Evolutionary conservation across 2,113 vertebrate genomes (phyloP).

Genomic region (Epinephelus fuscoguttatus): DNA sequence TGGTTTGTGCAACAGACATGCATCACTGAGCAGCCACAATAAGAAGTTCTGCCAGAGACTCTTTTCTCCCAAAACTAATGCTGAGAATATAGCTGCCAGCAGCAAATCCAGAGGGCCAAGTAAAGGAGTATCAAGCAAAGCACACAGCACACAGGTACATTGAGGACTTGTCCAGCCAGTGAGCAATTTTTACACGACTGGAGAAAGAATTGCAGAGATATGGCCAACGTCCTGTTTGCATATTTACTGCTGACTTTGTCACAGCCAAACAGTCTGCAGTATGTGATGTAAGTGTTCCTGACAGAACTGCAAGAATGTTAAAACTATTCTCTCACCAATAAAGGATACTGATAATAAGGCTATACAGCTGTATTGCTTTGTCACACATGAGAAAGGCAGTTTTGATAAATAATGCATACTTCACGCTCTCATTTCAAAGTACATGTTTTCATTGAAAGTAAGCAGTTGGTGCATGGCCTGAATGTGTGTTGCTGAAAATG

Average conservation of each 20-base stretch:
- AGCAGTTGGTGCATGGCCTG: neutral
- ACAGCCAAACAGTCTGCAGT: slow-evolving; percentile 20
- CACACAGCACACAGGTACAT: slow-evolving; percentile 45
- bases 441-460: slow-evolving; percentile 11
- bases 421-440: slow-evolving; percentile 5
- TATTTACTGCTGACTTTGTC: slow-evolving; percentile 52
- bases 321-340: slow-evolving; percentile 23
- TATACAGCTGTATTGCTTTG: slow-evolving; percentile 22
- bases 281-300: slow-evolving; percentile 36
- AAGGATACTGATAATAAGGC: slow-evolving; percentile 10
- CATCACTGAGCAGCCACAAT: slow-evolving; percentile 60
- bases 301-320: slow-evolving; percentile 37
- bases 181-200: slow-evolving; percentile 44
- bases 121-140: slow-evolving; percentile 35
- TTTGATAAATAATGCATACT: slow-evolving; percentile 38
- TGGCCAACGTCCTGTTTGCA: slow-evolving; percentile 41
- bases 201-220: slow-evolving; percentile 41
- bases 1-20: slow-evolving; percentile 60
- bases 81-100: slow-evolving; percentile 59
- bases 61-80: slow-evolving; percentile 46
- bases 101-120: slow-evolving; percentile 41
- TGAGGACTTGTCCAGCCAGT: slow-evolving; percentile 35
- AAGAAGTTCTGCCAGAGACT: slow-evolving; percentile 46
- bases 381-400: slow-evolving; percentile 17
- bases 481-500: neutral